A percentile compares a stretch with the other conserved stretches of the same genome.
Evolutionary conservation across 2,113 vertebrate species (phyloP).

Genomic region (Microtus oregoni): DNA sequence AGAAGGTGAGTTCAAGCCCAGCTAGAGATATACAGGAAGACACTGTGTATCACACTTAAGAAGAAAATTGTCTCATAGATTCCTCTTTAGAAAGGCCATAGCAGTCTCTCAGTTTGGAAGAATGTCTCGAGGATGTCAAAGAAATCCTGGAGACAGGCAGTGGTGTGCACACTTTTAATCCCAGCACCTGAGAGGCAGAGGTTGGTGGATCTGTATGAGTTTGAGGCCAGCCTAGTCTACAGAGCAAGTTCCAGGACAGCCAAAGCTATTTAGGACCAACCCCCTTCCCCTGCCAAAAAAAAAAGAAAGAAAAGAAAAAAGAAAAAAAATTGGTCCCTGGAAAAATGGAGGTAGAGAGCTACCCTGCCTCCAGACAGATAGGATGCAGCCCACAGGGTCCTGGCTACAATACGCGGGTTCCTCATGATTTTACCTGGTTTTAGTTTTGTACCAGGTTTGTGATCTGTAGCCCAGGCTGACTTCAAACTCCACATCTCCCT

Average conservation of each 20-base stretch:
- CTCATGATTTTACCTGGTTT: neutral
- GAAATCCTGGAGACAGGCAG: neutral
- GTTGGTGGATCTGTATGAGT: neutral
- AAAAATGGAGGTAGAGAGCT: neutral
- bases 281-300: too few species aligned
- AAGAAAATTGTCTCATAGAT: neutral
- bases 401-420: neutral
- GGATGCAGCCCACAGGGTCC: neutral
- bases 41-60: too few species aligned
- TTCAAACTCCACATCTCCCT: neutral
- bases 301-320: too few species aligned
- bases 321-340: too few species aligned
- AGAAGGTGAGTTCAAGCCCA: neutral
- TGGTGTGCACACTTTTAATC: neutral
- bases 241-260: neutral
- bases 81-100: too few species aligned
- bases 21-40: neutral
- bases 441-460: neutral
- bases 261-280: neutral
- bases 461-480: neutral
- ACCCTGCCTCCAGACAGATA: fast-evolving
- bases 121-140: neutral
- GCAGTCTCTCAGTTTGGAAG: neutral
- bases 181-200: neutral
- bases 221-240: neutral